Percentiles rank a stretch among this genome's conserved stretches.
phyloP scores from a whole-genome alignment of 1,140 invertebrate genomes.

The Linepithema humile region DNA sequence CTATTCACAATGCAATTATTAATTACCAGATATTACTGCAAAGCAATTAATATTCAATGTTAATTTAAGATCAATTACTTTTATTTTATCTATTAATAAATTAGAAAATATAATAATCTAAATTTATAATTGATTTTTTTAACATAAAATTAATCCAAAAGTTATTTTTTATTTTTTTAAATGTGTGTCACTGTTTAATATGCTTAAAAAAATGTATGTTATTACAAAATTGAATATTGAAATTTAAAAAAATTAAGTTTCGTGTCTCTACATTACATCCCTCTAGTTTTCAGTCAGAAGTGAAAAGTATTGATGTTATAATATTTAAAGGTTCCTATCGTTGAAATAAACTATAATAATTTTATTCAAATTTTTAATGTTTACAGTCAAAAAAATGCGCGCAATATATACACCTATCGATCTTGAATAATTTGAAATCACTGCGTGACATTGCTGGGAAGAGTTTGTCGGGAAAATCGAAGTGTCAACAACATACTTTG shows the following conservation, averaged over 20 bases:
- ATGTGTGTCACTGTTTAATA: neutral
- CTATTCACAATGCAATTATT: neutral
- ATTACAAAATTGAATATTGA: neutral
- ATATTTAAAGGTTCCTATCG: neutral
- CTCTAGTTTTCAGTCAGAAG: neutral
- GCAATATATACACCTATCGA: neutral
- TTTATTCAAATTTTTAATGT: neutral
- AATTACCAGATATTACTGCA: neutral
- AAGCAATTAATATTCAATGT: neutral
- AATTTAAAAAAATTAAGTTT: neutral
- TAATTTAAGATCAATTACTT: neutral
- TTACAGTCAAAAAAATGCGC: neutral
- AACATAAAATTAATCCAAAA: neutral
- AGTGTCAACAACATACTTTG: slow-evolving; percentile 20
- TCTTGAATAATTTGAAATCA: slow-evolving; percentile 12
- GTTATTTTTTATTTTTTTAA: too few relatives aligned
- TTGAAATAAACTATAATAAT: neutral
- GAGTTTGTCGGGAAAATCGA: neutral
- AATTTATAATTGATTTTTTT: neutral
- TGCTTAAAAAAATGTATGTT: neutral
- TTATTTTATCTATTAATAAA: neutral
- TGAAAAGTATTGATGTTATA: neutral
- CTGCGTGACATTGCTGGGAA: neutral
- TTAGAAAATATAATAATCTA: too few relatives aligned
- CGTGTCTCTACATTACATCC: neutral